These are phyloP conservation scores for Macroglossus sobrinus DNA, from an alignment of 2,113 vertebrate genomes.

Conservation along the genomic window DNA sequence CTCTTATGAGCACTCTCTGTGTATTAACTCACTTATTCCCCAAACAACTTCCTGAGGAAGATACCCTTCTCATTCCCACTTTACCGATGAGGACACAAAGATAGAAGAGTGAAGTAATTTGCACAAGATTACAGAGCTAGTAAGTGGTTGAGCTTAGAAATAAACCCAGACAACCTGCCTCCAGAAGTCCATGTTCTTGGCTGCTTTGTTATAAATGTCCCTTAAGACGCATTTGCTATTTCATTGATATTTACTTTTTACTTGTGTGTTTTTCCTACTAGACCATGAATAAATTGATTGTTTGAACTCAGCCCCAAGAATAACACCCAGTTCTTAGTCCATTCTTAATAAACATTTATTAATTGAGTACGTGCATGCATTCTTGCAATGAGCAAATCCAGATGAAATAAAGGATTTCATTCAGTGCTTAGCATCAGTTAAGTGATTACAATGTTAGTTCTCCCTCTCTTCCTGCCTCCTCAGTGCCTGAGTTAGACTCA, in stretches of 20 bases:
- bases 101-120: background rate
- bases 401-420: background rate
- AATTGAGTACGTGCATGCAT: background rate
- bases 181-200: background rate
- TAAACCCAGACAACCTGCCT: background rate
- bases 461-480: background rate
- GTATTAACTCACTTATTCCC: background rate
- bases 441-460: background rate
- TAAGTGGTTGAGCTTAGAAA: background rate
- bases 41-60: background rate
- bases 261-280: background rate
- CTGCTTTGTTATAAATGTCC: background rate
- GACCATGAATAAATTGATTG: background rate
- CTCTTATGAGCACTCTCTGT: no score
- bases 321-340: background rate
- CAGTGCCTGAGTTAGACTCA: background rate
- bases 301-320: background rate
- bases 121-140: no score
- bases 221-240: background rate
- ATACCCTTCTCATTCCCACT: background rate
- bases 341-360: background rate
- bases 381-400: background rate
- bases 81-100: background rate
- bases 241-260: background rate
- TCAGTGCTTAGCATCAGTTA: background rate